Evolutionary conservation across 1,140 invertebrate species (phyloP).

Genomic region (Anastrepha ludens): DNA sequence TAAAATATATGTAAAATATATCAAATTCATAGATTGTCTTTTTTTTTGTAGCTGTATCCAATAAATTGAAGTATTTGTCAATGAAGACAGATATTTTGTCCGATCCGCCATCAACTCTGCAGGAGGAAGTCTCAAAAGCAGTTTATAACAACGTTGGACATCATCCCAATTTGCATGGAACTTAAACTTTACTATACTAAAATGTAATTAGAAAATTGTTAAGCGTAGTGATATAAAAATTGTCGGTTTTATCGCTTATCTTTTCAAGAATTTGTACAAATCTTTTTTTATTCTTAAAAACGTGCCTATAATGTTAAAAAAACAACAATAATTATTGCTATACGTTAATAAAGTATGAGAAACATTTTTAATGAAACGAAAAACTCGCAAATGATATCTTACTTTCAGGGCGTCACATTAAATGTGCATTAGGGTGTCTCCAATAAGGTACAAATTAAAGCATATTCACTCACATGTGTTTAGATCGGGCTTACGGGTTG

Average conservation of each 20-base stretch:
- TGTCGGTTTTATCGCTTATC: slow-evolving; percentile 12
- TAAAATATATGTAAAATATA: slow-evolving; percentile 11
- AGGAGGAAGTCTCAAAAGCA: slow-evolving; percentile 84
- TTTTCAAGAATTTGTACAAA: slow-evolving; percentile 47
- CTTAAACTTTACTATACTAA: slow-evolving; percentile 35
- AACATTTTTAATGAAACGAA: slow-evolving; percentile 19
- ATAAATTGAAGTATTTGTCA: slow-evolving; percentile 91
- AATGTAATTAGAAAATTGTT: slow-evolving; percentile 6
- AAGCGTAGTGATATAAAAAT: slow-evolving; percentile 23
- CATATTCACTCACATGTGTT: too few relatives aligned
- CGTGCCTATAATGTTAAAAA: slow-evolving; percentile 45
- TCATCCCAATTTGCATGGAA: slow-evolving; percentile 71
- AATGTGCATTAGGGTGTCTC: background rate
- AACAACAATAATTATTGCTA: slow-evolving; percentile 12
- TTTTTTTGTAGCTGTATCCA: slow-evolving; percentile 86
- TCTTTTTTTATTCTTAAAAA: slow-evolving; percentile 19
- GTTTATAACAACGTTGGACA: slow-evolving; percentile 68
- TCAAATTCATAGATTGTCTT: slow-evolving; percentile 33
- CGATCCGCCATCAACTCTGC: slow-evolving; percentile 86
- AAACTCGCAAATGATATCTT: background rate
- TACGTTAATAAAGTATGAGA: slow-evolving; percentile 24
- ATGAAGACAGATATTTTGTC: slow-evolving; percentile 95
- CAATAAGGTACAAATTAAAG: background rate
- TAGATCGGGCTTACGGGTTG: too few relatives aligned
- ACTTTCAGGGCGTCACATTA: background rate